These are phyloP conservation scores for Fratercula arctica DNA, from an alignment of 2,797 vertebrate species.

Conservation along the genomic window DNA sequence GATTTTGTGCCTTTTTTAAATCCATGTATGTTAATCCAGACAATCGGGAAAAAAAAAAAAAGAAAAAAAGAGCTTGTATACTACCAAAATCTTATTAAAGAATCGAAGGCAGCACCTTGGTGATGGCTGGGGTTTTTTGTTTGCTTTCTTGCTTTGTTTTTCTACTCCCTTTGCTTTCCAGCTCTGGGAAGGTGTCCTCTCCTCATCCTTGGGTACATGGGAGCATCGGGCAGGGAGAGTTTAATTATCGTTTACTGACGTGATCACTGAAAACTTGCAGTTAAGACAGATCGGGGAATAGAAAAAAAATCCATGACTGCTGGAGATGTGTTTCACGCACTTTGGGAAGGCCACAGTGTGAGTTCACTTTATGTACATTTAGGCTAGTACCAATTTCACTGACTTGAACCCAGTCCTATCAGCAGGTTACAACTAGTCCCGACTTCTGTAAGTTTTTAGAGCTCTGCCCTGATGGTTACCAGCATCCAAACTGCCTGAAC, in stretches of 20 bases:
- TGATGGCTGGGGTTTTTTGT: conserved; percentile 44
- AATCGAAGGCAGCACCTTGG: conserved; percentile 79
- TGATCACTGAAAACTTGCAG: not conserved
- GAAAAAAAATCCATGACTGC: not conserved
- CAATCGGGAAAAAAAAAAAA: conserved; percentile 79
- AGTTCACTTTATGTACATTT: not conserved
- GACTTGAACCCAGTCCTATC: not conserved
- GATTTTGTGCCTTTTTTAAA: conserved; percentile 97
- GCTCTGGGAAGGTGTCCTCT: not conserved
- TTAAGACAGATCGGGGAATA: not conserved
- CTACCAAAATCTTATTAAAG: conserved; percentile 94
- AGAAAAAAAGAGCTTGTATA: conserved; percentile 85
- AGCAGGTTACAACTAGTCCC: not conserved
- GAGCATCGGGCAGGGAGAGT: not conserved
- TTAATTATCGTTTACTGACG: not conserved
- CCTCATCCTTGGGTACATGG: not conserved
- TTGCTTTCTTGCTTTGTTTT: conserved; percentile 61
- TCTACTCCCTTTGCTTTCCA: not conserved
- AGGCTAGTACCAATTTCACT: not conserved
- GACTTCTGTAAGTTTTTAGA: not conserved
- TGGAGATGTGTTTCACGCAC: not conserved
- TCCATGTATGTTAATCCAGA: conserved; percentile 94
- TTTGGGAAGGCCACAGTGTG: not conserved
- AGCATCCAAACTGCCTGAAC: not conserved
- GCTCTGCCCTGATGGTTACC: not conserved